A percentile compares a stretch with the other conserved stretches of the same genome.
These are phyloP conservation scores for Drosophila kambysellisi DNA, from an alignment of 2,888 invertebrate species.

Conservation along the genomic window DNA sequence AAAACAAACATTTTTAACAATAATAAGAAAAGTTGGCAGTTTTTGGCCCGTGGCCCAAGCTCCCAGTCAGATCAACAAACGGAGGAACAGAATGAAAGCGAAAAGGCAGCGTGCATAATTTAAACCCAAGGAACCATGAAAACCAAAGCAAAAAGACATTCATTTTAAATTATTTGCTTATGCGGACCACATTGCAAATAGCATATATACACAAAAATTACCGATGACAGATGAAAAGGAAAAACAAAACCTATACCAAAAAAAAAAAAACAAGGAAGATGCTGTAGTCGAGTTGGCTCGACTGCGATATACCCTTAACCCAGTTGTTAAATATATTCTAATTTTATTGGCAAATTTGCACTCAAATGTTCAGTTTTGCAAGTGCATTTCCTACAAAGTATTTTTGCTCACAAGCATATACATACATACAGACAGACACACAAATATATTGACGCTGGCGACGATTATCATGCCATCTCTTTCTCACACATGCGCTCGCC, in stretches of 20 bases:
- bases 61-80: constrained; percentile 55
- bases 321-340: too few relatives aligned
- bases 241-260: constrained; percentile 9
- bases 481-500: too few relatives aligned
- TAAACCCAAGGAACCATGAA: neutral
- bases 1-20: constrained; percentile 63
- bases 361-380: too few relatives aligned
- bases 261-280: neutral
- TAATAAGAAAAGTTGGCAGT: constrained; percentile 76
- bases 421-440: too few relatives aligned
- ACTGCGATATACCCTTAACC: too few relatives aligned
- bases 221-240: constrained; percentile 1
- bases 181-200: neutral
- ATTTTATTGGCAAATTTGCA: too few relatives aligned
- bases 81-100: constrained; percentile 26
- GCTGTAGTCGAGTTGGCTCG: too few relatives aligned
- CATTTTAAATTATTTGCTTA: neutral
- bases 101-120: constrained; percentile 26
- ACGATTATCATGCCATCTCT: too few relatives aligned
- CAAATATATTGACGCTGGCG: too few relatives aligned
- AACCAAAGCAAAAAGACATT: constrained; percentile 13
- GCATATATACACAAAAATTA: neutral
- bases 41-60: constrained; percentile 63
- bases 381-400: too few relatives aligned
- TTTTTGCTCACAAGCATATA: too few relatives aligned